Evolutionary conservation across 64 coral and sea anemone species (phyloP).

Genomic region (Orbicella faveolata): DNA sequence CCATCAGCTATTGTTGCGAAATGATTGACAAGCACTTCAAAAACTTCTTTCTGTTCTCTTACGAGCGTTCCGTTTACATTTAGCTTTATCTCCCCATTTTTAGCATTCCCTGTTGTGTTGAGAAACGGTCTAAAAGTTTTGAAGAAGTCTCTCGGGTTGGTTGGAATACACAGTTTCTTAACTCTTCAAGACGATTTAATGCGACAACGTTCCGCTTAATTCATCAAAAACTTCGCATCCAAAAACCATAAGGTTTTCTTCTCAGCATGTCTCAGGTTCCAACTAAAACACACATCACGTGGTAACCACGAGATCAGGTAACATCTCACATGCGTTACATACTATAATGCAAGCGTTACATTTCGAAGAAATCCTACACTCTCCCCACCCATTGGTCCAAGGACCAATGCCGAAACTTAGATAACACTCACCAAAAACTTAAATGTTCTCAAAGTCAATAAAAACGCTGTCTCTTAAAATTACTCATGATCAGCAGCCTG

Average conservation of each 20-base stretch:
- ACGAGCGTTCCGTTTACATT: background rate
- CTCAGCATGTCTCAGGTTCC: too few relatives aligned
- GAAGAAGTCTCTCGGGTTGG: background rate
- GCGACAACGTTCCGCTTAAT: too few relatives aligned
- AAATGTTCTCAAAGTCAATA: conserved; percentile 2
- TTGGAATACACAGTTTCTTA: too few relatives aligned
- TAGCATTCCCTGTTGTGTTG: background rate
- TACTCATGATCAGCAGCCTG: conserved; percentile 28
- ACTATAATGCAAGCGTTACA: too few relatives aligned
- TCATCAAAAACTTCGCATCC: too few relatives aligned
- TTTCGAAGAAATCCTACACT: background rate
- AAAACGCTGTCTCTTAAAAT: conserved; percentile 28
- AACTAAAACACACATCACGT: too few relatives aligned
- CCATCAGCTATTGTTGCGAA: background rate
- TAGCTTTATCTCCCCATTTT: background rate
- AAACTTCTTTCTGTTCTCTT: background rate
- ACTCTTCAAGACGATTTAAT: too few relatives aligned
- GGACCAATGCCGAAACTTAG: conserved; percentile 17
- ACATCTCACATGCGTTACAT: too few relatives aligned
- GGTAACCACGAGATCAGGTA: too few relatives aligned
- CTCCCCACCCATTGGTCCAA: conserved; percentile 27
- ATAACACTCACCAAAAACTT: background rate
- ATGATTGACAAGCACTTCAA: background rate
- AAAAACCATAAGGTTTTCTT: too few relatives aligned
- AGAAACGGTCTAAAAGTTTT: conserved; percentile 28